Evolutionary conservation across 1,140 invertebrate species (phyloP).

Genomic region (Euura lappo): DNA sequence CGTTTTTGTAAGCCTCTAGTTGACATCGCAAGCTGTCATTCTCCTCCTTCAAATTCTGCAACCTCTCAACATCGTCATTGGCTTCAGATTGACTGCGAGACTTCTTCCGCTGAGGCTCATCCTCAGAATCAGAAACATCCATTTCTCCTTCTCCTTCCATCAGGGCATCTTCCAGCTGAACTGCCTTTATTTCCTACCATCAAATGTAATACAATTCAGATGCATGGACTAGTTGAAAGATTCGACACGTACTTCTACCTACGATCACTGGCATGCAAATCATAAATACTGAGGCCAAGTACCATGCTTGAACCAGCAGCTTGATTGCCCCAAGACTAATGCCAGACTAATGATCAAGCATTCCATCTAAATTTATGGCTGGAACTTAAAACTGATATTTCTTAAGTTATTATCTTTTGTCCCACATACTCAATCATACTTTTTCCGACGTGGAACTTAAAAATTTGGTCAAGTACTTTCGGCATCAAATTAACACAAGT

Average conservation of each 20-base stretch:
- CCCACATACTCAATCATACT: no score
- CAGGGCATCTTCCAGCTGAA: slow-evolving; percentile 76
- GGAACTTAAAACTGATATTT: no score
- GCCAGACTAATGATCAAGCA: no score
- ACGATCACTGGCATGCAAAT: not conserved
- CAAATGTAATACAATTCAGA: slow-evolving; percentile 20
- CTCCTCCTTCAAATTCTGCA: slow-evolving; percentile 72
- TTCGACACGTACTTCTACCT: not conserved
- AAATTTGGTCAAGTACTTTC: not conserved
- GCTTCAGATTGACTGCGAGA: slow-evolving; percentile 45
- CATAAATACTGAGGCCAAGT: not conserved
- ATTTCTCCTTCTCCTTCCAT: slow-evolving; percentile 79
- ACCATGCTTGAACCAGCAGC: not conserved
- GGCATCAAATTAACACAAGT: not conserved
- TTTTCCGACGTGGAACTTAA: no score
- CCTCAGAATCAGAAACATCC: slow-evolving; percentile 81
- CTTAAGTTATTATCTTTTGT: no score
- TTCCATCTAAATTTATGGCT: no score
- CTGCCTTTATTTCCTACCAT: slow-evolving; percentile 77
- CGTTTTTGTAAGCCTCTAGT: slow-evolving; percentile 93
- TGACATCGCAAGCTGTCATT: slow-evolving; percentile 92
- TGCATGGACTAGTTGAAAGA: not conserved
- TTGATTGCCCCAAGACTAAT: no score
- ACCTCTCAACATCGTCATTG: slow-evolving; percentile 47
- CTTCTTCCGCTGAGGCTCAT: slow-evolving; percentile 64